These are phyloP conservation scores for Pammene fasciana DNA, from an alignment of 2,888 invertebrate species.

Conservation along the genomic window DNA sequence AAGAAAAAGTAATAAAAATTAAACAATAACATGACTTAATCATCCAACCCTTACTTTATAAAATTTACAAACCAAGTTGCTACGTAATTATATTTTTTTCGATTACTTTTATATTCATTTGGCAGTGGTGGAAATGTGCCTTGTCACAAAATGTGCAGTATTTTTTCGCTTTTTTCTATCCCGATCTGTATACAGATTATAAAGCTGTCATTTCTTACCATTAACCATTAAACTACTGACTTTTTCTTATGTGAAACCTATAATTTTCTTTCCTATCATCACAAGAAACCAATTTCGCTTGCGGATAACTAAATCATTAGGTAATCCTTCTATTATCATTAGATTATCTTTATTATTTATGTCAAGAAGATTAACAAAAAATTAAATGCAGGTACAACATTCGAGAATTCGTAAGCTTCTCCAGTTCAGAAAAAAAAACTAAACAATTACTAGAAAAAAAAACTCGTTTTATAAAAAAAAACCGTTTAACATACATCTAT, in stretches of 20 bases:
- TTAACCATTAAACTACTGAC: conserved; percentile 77
- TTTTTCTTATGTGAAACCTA: conserved; percentile 75
- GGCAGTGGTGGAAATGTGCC: conserved; percentile 84
- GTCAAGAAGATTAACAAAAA: conserved; percentile 80
- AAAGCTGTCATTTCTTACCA: conserved; percentile 80
- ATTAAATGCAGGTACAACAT: conserved; percentile 84
- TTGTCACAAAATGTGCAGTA: conserved; percentile 75
- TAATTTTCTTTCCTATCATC: conserved; percentile 63
- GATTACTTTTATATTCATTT: conserved; percentile 69
- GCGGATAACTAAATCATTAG: conserved; percentile 72
- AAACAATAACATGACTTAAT: conserved; percentile 81
- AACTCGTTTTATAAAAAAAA: conserved; percentile 70
- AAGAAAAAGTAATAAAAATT: conserved; percentile 76
- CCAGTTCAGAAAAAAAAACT: conserved; percentile 74
- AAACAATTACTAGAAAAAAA: conserved; percentile 79
- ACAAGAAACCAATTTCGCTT: conserved; percentile 71
- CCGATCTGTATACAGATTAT: conserved; percentile 72
- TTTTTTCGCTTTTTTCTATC: conserved; percentile 57
- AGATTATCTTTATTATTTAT: conserved; percentile 76
- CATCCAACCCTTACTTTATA: conserved; percentile 76
- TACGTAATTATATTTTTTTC: conserved; percentile 64
- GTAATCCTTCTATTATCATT: conserved; percentile 41
- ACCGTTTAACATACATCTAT: conserved; percentile 69
- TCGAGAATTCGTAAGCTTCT: conserved; percentile 79
- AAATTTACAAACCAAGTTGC: conserved; percentile 75